Conservation (phyloP, 2,113 vertebrate genomes). For the Amazona guildingii region DNA sequence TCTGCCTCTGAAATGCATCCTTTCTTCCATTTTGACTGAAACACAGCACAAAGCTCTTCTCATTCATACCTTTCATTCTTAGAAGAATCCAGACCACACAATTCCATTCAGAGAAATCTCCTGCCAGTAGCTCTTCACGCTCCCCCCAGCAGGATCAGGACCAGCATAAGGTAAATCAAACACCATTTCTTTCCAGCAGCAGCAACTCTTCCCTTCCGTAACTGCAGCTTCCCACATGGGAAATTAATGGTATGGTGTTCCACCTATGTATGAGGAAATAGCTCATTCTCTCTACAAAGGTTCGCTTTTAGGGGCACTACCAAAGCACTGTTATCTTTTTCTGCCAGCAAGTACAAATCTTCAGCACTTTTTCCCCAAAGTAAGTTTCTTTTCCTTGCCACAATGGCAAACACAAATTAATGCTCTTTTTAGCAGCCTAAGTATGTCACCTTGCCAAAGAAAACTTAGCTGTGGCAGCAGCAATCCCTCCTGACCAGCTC, state of each 20-base stretch:
- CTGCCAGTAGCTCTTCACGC: not conserved
- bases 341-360: not conserved
- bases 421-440: not conserved
- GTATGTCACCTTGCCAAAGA: not conserved
- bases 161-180: not conserved
- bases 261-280: not conserved
- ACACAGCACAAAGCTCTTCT: not conserved
- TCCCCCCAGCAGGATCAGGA: not conserved
- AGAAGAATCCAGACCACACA: not conserved
- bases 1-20: fast-evolving
- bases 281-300: not conserved
- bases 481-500: not conserved
- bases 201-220: not conserved
- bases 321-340: not conserved
- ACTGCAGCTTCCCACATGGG: not conserved
- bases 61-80: not conserved
- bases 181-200: not conserved
- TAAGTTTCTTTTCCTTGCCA: not conserved
- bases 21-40: not conserved
- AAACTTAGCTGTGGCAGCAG: not conserved
- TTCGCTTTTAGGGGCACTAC: not conserved
- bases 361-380: not conserved
- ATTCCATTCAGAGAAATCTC: not conserved
- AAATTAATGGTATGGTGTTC: not conserved
- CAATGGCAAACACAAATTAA: not conserved